Base-by-base conservation (phyloP, 2,113 vertebrate species). In the Aramus guarauna region DNA sequence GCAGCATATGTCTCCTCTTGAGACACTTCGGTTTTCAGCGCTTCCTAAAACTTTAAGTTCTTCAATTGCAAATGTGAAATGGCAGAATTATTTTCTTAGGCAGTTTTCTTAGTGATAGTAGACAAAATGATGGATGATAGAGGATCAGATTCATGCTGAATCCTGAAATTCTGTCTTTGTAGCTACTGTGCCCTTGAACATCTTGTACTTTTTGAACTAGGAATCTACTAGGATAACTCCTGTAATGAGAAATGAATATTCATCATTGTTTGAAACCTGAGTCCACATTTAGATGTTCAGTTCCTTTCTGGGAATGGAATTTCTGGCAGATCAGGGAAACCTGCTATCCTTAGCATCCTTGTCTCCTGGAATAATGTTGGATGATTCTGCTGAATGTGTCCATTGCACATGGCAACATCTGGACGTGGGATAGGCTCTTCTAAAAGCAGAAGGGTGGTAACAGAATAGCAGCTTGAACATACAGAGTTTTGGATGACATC, bases 391-490 rank as follows among this genome's bases (percentile, higher is more conserved):
- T 78, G 52, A 86, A 58, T 67, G 15, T 56, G 23, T 81, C 68
- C 10, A 18, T 92, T 74, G 32, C 48, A 64, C 2, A 1, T 91
- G 63, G 26, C 72, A 85, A 59, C 64, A 67, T 71, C 63, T 81
- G 69, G 16, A 24, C 84, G 12, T 69, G 19, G 27, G 34, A 16
- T 3, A 43, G n/a, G n/a, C 6, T 64, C 7, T 77, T 84, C 47
- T 80, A 23, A 55, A 88, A 56, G 34, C 43, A 45, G 45, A 64
- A 85, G 21, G 43, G 7, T 4, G 6, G 9, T 36, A 71, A 34
- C 3, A 3, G 24, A 64, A 12, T 36, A 72, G 32, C 48, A 75
- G n/a, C 12, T 76, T 0, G 0, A 45, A 63, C 41, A 41, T 16
- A 37, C 2, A 22, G 37, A n/a, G 1, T 58, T 73, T 81, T 41